These are phyloP conservation scores for Glareola pratincola DNA, from an alignment of 2,113 vertebrate genomes.

Conservation along the genomic window DNA sequence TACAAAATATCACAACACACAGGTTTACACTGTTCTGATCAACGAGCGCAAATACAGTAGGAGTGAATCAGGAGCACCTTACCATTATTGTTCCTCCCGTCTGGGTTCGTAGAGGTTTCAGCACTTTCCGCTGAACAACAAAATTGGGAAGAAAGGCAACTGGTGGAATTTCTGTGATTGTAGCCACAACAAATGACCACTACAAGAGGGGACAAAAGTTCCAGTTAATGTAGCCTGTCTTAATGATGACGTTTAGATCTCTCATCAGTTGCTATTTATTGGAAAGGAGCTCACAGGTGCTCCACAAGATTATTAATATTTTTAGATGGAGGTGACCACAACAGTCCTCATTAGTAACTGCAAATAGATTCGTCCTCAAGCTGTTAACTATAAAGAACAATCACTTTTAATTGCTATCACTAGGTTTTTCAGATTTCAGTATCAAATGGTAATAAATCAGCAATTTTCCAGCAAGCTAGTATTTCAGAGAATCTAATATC, in stretches of 20 bases:
- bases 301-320: not conserved
- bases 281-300: not conserved
- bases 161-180: slow-evolving; percentile 95
- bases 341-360: not conserved
- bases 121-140: slow-evolving; percentile 91
- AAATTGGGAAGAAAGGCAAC: slow-evolving; percentile 93
- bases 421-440: not conserved
- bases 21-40: not conserved
- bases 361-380: not conserved
- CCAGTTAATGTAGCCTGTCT: not conserved
- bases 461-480: not conserved
- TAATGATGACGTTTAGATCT: not conserved
- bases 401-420: not conserved
- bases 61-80: not conserved
- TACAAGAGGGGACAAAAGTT: slow-evolving; percentile 28
- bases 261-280: not conserved
- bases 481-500: not conserved
- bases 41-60: not conserved
- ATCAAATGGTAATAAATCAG: not conserved
- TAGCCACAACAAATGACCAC: slow-evolving; percentile 94
- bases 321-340: not conserved
- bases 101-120: slow-evolving; percentile 89
- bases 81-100: slow-evolving; percentile 98
- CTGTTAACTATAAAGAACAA: not conserved
- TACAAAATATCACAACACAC: not conserved